A percentile compares a stretch with the other conserved stretches of the same genome.
Conservation (phyloP, 2,888 invertebrate genomes). For the Hololepta plana region DNA sequence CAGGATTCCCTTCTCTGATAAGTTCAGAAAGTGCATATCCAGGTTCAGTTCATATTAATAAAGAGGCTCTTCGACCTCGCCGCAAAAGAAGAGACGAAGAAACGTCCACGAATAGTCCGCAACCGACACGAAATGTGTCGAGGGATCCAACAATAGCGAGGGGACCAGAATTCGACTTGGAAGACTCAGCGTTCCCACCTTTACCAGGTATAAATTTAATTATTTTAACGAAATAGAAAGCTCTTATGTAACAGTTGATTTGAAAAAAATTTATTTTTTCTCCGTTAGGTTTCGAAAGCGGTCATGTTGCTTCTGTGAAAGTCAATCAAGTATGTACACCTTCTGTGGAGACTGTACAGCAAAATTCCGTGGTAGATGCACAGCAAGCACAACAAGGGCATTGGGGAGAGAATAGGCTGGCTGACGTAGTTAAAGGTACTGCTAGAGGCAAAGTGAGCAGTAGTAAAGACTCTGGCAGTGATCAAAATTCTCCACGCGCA, state of each 20-base stretch:
- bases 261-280: too few relatives aligned
- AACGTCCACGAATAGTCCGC: conserved; percentile 8
- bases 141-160: conserved; percentile 19
- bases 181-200: conserved; percentile 64
- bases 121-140: too few relatives aligned
- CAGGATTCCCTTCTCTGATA: too few relatives aligned
- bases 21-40: too few relatives aligned
- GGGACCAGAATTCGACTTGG: conserved; percentile 56
- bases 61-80: conserved; percentile 27
- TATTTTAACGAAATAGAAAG: too few relatives aligned
- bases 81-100: conserved; percentile 27
- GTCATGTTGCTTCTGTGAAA: too few relatives aligned
- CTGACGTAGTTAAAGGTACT: conserved; percentile 64
- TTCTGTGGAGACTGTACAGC: too few relatives aligned
- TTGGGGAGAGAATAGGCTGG: conserved; percentile 45
- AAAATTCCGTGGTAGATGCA: too few relatives aligned
- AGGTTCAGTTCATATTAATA: too few relatives aligned
- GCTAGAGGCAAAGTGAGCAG: conserved; percentile 37
- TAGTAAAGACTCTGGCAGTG: conserved; percentile 19
- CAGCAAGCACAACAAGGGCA: conserved; percentile 21
- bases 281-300: too few relatives aligned
- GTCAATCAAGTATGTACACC: too few relatives aligned
- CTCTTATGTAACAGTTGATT: too few relatives aligned
- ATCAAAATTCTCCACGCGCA: conserved; percentile 20
- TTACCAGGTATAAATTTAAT: conserved; percentile 37